Evolutionary conservation across 2,888 invertebrate species (phyloP).

Genomic region (Thysanoteuthis rhombus): DNA sequence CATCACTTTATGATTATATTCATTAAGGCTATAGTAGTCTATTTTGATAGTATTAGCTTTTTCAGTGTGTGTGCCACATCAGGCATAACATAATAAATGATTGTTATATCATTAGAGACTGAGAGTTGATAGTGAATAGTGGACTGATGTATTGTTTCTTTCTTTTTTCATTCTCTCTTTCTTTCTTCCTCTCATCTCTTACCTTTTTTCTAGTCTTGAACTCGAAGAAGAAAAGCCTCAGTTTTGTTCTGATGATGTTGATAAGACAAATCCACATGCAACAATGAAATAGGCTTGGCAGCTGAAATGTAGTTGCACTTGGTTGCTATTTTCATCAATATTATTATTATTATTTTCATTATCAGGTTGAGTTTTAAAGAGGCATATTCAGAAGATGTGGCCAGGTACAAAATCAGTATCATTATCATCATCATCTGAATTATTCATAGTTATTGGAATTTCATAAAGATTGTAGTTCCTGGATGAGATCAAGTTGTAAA

Average conservation of each 20-base stretch:
- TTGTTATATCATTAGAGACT: not conserved
- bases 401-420: not conserved
- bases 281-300: not conserved
- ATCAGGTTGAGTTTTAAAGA: not conserved
- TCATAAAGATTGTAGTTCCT: too few species aligned
- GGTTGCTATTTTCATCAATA: not conserved
- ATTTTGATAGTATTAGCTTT: not conserved
- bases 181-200: not conserved
- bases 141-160: not conserved
- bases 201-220: not conserved
- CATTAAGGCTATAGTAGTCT: not conserved
- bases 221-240: not conserved
- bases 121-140: not conserved
- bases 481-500: too few species aligned
- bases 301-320: constrained; percentile 12
- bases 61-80: not conserved
- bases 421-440: not conserved
- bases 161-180: not conserved
- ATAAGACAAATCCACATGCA: constrained; percentile 12
- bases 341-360: not conserved
- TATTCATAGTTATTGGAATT: too few species aligned
- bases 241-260: constrained; percentile 12
- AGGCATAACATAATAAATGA: constrained; percentile 12
- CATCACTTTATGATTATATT: not conserved
- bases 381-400: not conserved